Conservation (phyloP, 2,888 invertebrate species). For the Platynereis dumerilii region DNA sequence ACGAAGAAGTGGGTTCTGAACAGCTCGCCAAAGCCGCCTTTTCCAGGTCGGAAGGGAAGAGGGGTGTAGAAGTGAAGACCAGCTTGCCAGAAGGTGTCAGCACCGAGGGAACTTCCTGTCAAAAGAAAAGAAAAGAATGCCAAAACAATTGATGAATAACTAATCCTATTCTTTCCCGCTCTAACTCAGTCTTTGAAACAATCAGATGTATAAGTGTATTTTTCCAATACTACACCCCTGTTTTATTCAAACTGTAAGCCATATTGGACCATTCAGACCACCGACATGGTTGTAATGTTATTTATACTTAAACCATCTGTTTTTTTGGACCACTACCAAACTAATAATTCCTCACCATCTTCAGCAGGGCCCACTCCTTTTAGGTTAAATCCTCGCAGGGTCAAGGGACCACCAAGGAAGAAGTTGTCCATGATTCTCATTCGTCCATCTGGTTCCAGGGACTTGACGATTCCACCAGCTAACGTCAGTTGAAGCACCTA, state of each 20-base stretch:
- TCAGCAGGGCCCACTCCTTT: slow-evolving; percentile 86
- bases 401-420: slow-evolving; percentile 88
- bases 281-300: too few species aligned
- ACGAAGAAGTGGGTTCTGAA: slow-evolving; percentile 89
- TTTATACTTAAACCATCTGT: too few species aligned
- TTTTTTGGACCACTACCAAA: too few species aligned
- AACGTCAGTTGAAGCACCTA: slow-evolving; percentile 77
- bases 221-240: too few species aligned
- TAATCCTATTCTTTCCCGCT: too few species aligned
- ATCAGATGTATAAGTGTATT: too few species aligned
- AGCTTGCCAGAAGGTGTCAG: slow-evolving; percentile 81
- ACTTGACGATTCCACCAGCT: slow-evolving; percentile 73
- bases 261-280: too few species aligned
- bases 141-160: too few species aligned
- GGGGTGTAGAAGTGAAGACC: slow-evolving; percentile 89
- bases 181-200: too few species aligned
- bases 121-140: neutral
- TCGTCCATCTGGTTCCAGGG: slow-evolving; percentile 63
- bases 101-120: slow-evolving; percentile 63
- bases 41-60: slow-evolving; percentile 83
- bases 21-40: slow-evolving; percentile 80
- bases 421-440: slow-evolving; percentile 71
- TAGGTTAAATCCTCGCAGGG: slow-evolving; percentile 85
- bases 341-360: slow-evolving; percentile 75
- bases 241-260: too few species aligned